Conservation (phyloP, 2,888 invertebrate species). For the Thalpophila matura region DNA sequence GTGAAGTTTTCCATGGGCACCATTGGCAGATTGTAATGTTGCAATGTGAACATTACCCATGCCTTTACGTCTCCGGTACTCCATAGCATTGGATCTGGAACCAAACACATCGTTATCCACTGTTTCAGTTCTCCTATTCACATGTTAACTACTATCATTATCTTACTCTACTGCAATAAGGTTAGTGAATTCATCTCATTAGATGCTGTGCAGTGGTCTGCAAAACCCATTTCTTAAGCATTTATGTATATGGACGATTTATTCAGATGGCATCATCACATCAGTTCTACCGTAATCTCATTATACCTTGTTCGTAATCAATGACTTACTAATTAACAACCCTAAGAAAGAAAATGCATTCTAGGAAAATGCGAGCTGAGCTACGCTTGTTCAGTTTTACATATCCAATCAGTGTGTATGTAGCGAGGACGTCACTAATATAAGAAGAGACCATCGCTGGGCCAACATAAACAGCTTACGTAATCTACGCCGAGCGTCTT, state of each 20-base stretch:
- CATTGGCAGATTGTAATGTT: slow-evolving; percentile 94
- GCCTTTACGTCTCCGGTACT: slow-evolving; percentile 95
- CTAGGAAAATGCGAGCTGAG: slow-evolving; percentile 30
- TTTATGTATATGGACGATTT: slow-evolving; percentile 22
- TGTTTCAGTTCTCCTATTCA: not conserved
- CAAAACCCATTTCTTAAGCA: slow-evolving; percentile 24
- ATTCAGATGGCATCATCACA: slow-evolving; percentile 33
- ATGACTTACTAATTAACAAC: slow-evolving; percentile 42
- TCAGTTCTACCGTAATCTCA: slow-evolving; percentile 41
- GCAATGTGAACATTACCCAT: slow-evolving; percentile 97
- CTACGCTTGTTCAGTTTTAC: slow-evolving; percentile 37
- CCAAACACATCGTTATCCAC: slow-evolving; percentile 32
- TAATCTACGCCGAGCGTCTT: slow-evolving; percentile 79
- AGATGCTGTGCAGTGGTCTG: not conserved
- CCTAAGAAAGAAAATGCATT: slow-evolving; percentile 36
- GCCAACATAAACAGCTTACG: slow-evolving; percentile 78
- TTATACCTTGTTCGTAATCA: slow-evolving; percentile 45
- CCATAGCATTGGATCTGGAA: slow-evolving; percentile 97
- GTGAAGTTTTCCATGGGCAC: slow-evolving; percentile 94
- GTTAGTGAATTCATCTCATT: not conserved
- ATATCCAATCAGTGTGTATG: slow-evolving; percentile 55
- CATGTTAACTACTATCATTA: not conserved
- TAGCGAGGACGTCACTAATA: slow-evolving; percentile 61
- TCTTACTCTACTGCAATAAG: not conserved
- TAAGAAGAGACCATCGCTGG: slow-evolving; percentile 70